A percentile compares a stretch with the other conserved stretches of the same genome.
Evolutionary conservation across 2,113 vertebrate genomes (phyloP).

Genomic region (Sitta europaea): DNA sequence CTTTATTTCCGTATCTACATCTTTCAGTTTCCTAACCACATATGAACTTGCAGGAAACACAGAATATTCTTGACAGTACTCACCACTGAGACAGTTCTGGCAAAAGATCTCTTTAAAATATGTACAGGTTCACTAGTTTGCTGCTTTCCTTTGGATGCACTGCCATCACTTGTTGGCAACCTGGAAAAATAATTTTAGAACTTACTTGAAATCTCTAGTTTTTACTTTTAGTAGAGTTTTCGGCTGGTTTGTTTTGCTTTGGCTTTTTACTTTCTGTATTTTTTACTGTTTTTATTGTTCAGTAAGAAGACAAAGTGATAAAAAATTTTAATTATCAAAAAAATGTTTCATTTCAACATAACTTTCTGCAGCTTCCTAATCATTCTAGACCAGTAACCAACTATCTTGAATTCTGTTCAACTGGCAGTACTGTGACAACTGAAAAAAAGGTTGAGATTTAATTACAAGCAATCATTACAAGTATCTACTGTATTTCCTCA

Average conservation of each 20-base stretch:
- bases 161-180: constrained; percentile 95
- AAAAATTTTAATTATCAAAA: not conserved
- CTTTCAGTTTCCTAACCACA: not conserved
- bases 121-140: constrained; percentile 97
- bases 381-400: not conserved
- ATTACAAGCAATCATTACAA: not conserved
- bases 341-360: not conserved
- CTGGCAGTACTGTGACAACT: not conserved
- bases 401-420: not conserved
- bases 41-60: not conserved
- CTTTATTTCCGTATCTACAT: not conserved
- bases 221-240: not conserved
- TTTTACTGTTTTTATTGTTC: not conserved
- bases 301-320: not conserved
- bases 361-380: not conserved
- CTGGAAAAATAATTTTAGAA: constrained; percentile 65
- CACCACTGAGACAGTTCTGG: constrained; percentile 95
- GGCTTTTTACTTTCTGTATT: not conserved
- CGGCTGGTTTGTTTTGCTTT: not conserved
- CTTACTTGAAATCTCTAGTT: not conserved
- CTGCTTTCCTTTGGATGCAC: constrained; percentile 94
- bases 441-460: not conserved
- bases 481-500: not conserved
- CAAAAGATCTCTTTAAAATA: constrained; percentile 95
- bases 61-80: not conserved